A percentile compares a stretch with the other conserved stretches of the same genome.
Conservation (phyloP, 2,888 invertebrate species). For the Ommatoiulus sabulosus region DNA sequence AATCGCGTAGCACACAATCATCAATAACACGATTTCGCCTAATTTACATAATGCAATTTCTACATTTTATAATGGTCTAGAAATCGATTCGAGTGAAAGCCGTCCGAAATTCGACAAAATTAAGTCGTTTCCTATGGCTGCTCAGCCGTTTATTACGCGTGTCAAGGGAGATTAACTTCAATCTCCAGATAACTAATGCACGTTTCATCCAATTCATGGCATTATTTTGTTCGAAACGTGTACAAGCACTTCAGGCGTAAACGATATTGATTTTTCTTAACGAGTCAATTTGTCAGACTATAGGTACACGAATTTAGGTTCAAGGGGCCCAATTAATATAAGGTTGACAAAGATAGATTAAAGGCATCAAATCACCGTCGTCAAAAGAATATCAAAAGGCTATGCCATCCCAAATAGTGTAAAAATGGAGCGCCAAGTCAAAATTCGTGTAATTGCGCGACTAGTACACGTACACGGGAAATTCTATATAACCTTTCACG, state of each 20-base stretch:
- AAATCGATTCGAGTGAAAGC: not conserved
- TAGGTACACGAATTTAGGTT: not conserved
- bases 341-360: constrained; percentile 6
- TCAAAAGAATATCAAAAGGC: not conserved
- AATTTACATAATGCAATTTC: constrained; percentile 38
- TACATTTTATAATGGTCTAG: constrained; percentile 8
- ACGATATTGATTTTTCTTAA: constrained; percentile 32
- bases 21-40: constrained; percentile 27
- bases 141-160: not conserved
- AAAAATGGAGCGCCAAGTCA: not conserved
- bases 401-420: not conserved
- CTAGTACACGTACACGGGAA: too few relatives aligned
- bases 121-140: not conserved
- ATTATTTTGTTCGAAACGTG: constrained; percentile 25
- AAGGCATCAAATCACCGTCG: not conserved
- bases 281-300: constrained; percentile 20
- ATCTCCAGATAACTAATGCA: not conserved
- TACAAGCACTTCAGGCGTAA: not conserved
- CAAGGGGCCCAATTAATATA: not conserved
- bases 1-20: not conserved
- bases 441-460: not conserved
- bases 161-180: not conserved
- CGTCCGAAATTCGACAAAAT: not conserved
- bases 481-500: too few relatives aligned
- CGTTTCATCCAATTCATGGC: not conserved